Percentiles rank a stretch among this genome's conserved stretches.
Evolutionary conservation across 2,797 vertebrate genomes (phyloP).

Genomic region (Notolabrus celidotus): DNA sequence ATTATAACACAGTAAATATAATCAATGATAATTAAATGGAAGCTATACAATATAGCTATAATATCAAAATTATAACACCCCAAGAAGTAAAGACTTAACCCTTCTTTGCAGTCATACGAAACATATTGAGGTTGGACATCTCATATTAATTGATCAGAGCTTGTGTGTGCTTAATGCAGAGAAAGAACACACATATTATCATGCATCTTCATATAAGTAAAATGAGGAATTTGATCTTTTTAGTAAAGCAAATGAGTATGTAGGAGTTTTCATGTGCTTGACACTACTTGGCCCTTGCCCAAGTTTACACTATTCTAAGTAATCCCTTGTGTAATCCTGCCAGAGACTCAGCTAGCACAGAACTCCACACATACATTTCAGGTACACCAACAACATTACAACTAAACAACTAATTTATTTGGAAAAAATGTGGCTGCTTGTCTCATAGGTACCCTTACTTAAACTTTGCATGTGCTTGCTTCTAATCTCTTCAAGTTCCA

Average conservation of each 20-base stretch:
- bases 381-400: not conserved
- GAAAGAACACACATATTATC: constrained; percentile 1
- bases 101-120: too few relatives aligned
- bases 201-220: not conserved
- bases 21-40: not conserved
- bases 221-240: not conserved
- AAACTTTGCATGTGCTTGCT: not conserved
- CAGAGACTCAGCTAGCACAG: constrained; percentile 17
- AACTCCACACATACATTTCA: constrained; percentile 2
- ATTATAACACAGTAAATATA: not conserved
- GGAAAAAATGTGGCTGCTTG: not conserved
- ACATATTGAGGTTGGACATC: too few relatives aligned
- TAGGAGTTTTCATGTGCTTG: constrained; percentile 4
- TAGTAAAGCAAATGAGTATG: not conserved
- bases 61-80: not conserved
- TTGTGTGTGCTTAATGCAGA: not conserved
- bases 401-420: not conserved
- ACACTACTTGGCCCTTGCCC: constrained; percentile 37
- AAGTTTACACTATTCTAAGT: constrained; percentile 35
- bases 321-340: constrained; percentile 50
- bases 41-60: not conserved
- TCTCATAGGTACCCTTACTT: not conserved
- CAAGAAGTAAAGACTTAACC: not conserved
- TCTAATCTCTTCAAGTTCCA: not conserved
- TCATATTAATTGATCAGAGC: too few relatives aligned